Conservation (phyloP, 2,888 invertebrate species). For the Aspidapion aeneum region DNA sequence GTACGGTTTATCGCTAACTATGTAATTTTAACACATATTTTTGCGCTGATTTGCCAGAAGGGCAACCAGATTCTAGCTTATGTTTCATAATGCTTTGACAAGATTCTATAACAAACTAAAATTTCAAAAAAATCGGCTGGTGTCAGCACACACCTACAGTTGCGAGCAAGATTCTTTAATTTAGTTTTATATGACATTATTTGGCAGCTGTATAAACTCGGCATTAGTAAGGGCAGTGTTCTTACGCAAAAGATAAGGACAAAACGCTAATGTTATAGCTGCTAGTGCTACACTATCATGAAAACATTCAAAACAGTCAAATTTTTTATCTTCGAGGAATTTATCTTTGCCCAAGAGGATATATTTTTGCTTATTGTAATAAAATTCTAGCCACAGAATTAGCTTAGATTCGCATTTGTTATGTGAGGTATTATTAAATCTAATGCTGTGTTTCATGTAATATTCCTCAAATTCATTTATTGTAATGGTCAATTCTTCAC, state of each 20-base stretch:
- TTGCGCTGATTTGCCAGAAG: too few species aligned
- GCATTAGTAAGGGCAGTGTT: too few species aligned
- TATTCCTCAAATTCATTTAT: slow-evolving; percentile 34
- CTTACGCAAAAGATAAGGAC: slow-evolving; percentile 28
- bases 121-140: too few species aligned
- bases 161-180: too few species aligned
- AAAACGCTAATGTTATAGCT: background rate
- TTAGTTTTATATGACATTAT: too few species aligned
- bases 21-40: too few species aligned
- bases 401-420: slow-evolving; percentile 39
- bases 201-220: too few species aligned
- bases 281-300: background rate
- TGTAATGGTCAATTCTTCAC: slow-evolving; percentile 8
- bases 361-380: slow-evolving; percentile 44
- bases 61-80: too few species aligned
- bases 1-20: too few species aligned
- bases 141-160: too few species aligned
- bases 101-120: too few species aligned
- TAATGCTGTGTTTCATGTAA: slow-evolving; percentile 8
- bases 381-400: slow-evolving; percentile 46
- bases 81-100: too few species aligned
- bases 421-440: slow-evolving; percentile 8
- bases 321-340: slow-evolving; percentile 32
- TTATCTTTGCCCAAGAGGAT: slow-evolving; percentile 49
- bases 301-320: slow-evolving; percentile 18